phyloP scores from a whole-genome alignment of 2,797 vertebrate genomes.

The Schizopygopsis pylzovi region DNA sequence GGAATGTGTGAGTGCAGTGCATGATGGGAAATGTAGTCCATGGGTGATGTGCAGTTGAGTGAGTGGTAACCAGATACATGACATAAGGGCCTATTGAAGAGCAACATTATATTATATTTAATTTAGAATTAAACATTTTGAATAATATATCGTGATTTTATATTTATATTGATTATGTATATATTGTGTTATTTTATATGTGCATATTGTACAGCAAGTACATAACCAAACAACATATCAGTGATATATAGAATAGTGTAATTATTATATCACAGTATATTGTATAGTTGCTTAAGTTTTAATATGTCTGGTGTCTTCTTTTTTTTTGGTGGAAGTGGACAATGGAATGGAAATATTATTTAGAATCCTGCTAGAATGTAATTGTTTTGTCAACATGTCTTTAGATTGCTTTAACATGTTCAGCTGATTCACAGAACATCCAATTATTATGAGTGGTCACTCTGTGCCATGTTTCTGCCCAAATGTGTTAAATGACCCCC shows the following conservation, averaged over 20 bases:
- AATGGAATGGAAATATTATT: too few species aligned
- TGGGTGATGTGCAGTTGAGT: too few species aligned
- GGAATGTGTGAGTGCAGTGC: too few species aligned
- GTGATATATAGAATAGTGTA: not conserved
- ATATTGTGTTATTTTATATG: not conserved
- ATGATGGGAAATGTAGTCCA: too few species aligned
- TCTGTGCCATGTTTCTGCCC: not conserved
- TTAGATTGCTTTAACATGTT: not conserved
- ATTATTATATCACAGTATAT: not conserved
- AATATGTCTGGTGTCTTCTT: not conserved
- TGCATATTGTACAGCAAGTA: not conserved
- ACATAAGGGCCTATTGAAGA: too few species aligned
- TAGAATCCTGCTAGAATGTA: not conserved
- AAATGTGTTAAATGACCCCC: constrained; percentile 18
- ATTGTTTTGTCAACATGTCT: not conserved
- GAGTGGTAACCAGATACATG: too few species aligned
- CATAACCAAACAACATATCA: not conserved
- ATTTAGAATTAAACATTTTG: not conserved
- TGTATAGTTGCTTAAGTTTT: not conserved
- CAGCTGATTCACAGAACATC: not conserved
- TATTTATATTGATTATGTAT: not conserved
- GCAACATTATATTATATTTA: too few species aligned
- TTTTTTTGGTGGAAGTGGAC: not conserved
- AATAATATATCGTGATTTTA: not conserved
- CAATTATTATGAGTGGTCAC: not conserved